These are phyloP conservation scores for Catostomus latipinnis DNA, from an alignment of 2,797 vertebrate genomes.

Conservation along the genomic window DNA sequence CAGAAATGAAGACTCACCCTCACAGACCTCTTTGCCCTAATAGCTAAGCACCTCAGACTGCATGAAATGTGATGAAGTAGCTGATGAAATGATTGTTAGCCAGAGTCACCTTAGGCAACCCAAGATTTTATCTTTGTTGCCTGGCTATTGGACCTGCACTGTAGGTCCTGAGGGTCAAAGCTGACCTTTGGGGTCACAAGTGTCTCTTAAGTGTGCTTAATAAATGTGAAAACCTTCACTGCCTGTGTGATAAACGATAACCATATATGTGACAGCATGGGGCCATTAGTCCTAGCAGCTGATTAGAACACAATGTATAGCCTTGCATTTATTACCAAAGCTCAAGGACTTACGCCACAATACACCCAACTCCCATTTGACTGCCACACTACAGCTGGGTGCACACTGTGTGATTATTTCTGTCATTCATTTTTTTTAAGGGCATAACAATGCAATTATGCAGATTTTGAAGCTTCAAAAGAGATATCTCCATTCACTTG, in stretches of 20 bases:
- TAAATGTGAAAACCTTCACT: slow-evolving; percentile 45
- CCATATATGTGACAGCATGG: slow-evolving; percentile 64
- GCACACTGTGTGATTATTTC: too few species aligned
- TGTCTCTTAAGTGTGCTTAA: slow-evolving; percentile 61
- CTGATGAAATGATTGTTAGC: background rate
- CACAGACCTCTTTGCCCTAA: background rate
- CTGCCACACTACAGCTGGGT: too few species aligned
- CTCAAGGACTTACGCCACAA: slow-evolving; percentile 38
- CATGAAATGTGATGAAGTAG: background rate
- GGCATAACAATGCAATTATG: too few species aligned
- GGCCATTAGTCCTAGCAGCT: slow-evolving; percentile 70
- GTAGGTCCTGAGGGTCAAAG: slow-evolving; percentile 25
- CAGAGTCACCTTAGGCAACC: background rate
- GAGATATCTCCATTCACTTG: too few species aligned
- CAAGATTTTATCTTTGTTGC: too few species aligned
- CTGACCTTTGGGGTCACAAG: slow-evolving; percentile 57
- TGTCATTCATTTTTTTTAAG: too few species aligned
- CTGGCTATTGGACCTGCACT: background rate
- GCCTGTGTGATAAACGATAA: slow-evolving; percentile 66
- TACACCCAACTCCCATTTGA: background rate
- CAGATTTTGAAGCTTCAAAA: too few species aligned
- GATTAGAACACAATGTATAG: slow-evolving; percentile 75
- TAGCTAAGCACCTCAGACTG: background rate
- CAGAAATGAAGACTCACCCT: slow-evolving; percentile 14
- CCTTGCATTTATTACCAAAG: slow-evolving; percentile 71